Conservation (phyloP, 2,113 vertebrate species). For the Gobius niger region DNA sequence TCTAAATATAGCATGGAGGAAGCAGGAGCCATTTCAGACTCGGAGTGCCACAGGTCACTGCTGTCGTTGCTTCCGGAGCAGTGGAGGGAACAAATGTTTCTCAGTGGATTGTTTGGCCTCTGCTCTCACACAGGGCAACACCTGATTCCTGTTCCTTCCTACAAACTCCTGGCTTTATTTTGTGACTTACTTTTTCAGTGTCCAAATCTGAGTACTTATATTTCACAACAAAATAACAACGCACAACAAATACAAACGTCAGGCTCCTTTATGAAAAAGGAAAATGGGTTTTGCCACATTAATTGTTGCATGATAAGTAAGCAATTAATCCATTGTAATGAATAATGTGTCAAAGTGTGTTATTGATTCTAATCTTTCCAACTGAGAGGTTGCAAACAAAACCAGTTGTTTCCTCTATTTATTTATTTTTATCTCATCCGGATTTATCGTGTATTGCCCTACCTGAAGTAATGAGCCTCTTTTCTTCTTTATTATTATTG, state of each 20-base stretch:
- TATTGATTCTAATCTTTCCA: neutral
- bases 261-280: too few relatives aligned
- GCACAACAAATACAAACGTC: too few relatives aligned
- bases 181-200: neutral
- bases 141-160: constrained; percentile 11
- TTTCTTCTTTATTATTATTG: neutral
- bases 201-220: neutral
- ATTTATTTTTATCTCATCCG: neutral
- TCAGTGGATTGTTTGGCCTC: constrained; percentile 3
- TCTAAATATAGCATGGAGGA: constrained; percentile 31
- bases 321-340: neutral
- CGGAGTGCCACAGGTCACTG: neutral
- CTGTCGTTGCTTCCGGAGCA: constrained; percentile 13
- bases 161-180: neutral
- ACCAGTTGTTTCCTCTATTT: neutral
- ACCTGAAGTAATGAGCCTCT: neutral
- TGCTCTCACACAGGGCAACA: constrained; percentile 47
- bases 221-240: too few relatives aligned
- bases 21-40: constrained; percentile 1
- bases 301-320: too few relatives aligned
- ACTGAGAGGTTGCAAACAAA: neutral
- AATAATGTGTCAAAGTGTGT: neutral
- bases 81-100: neutral
- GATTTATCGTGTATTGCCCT: neutral
- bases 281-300: too few relatives aligned